Evolutionary conservation across 2,888 invertebrate genomes (phyloP).

Genomic region (Nasonia oneida): DNA sequence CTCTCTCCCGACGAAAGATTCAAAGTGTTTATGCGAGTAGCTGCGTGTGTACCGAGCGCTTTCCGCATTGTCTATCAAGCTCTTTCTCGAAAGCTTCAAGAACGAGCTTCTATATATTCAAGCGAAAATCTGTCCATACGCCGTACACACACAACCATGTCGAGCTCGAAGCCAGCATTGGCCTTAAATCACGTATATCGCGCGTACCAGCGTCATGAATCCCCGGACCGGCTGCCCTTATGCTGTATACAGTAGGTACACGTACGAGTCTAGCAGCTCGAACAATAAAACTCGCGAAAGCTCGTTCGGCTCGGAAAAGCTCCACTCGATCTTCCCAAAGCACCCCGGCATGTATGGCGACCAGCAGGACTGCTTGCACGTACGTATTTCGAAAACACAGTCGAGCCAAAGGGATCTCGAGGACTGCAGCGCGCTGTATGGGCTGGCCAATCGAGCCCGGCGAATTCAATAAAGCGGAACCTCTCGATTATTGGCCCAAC

Average conservation of each 20-base stretch:
- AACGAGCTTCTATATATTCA: too few species aligned
- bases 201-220: conserved; percentile 1
- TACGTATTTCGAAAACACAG: background rate
- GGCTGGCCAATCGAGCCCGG: background rate
- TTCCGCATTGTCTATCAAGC: too few species aligned
- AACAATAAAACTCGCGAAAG: conserved; percentile 15
- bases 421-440: background rate
- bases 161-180: background rate
- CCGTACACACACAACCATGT: too few species aligned
- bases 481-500: conserved; percentile 20
- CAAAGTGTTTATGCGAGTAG: too few species aligned
- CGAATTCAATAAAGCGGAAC: conserved; percentile 21
- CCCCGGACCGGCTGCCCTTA: background rate
- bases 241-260: background rate
- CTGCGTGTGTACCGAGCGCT: too few species aligned
- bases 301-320: conserved; percentile 8
- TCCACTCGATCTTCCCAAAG: conserved; percentile 23
- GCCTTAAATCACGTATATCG: conserved; percentile 1
- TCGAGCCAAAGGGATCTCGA: background rate
- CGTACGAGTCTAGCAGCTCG: background rate
- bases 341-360: background rate
- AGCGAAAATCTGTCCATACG: background rate
- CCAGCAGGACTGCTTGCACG: background rate
- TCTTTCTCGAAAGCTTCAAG: too few species aligned
- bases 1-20: background rate